These are phyloP conservation scores for Numenius arquata DNA, from an alignment of 2,113 vertebrate species.

Conservation along the genomic window DNA sequence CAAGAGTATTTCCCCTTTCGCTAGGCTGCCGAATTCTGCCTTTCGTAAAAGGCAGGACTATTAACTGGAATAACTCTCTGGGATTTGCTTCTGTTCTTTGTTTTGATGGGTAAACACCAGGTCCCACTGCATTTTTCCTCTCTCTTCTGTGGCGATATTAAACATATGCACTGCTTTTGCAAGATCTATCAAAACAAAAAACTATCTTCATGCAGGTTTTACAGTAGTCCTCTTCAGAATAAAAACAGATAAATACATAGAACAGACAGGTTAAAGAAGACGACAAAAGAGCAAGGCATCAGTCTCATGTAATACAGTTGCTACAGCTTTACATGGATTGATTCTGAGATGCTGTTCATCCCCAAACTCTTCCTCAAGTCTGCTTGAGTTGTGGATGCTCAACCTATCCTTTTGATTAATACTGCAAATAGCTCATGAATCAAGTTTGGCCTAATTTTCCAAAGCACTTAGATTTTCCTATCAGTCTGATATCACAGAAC, in stretches of 20 bases:
- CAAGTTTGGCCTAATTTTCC: background rate
- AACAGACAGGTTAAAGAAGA: background rate
- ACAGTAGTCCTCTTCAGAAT: background rate
- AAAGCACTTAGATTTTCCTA: background rate
- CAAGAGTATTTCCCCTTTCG: background rate
- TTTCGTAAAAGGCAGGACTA: background rate
- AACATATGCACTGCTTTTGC: background rate
- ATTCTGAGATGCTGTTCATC: background rate
- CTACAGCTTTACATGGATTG: background rate
- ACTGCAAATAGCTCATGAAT: background rate
- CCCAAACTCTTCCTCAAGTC: background rate
- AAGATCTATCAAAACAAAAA: background rate
- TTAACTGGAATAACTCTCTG: background rate
- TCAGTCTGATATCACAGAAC: background rate
- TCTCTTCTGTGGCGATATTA: background rate
- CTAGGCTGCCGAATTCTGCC: background rate
- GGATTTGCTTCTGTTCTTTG: background rate
- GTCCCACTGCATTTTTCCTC: background rate
- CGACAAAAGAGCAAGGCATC: background rate
- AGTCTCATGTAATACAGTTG: background rate
- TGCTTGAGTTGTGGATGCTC: background rate
- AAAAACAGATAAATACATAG: background rate
- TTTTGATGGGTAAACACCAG: background rate
- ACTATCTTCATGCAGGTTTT: background rate
- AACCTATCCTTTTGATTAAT: background rate